phyloP scores from a whole-genome alignment of 2,113 vertebrate species.

The Sus scrofa region T2T-Sscrofa CM000815.6:116710001-116710500 shows the following conservation, averaged over 20 bases:
- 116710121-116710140: background rate
- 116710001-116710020: background rate
- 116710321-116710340: conserved; percentile 42
- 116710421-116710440: background rate
- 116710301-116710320: background rate
- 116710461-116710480: background rate
- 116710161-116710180: conserved; percentile 25
- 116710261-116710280: background rate
- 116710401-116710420: background rate
- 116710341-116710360: background rate
- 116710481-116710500: background rate
- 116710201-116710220: background rate
- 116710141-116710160: conserved; percentile 16
- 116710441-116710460: conserved; percentile 39
- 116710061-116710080: background rate
- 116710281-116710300: background rate
- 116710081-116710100: conserved; percentile 53
- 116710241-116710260: background rate
- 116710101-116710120: conserved; percentile 8
- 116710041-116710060: conserved; percentile 24
- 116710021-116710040: background rate
- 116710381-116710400: background rate
- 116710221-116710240: background rate
- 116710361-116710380: background rate
- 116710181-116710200: background rate